Evolutionary conservation across 2,113 vertebrate species (phyloP), one percentile per base, ranked within the genome.

Genomic region (Pterocles gutturalis): DNA sequence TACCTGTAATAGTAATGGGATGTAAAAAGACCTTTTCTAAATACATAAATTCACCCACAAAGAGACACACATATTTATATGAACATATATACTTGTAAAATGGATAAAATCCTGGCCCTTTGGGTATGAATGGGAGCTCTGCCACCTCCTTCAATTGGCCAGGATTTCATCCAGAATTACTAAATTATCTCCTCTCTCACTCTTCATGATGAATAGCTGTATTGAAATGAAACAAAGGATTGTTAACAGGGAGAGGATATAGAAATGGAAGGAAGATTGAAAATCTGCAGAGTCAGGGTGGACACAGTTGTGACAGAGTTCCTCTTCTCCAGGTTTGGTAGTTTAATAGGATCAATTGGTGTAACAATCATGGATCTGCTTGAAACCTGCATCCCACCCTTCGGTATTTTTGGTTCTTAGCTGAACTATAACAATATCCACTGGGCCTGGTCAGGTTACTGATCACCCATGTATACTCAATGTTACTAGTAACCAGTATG

Each of bases 121-220:
- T 53, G 83, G 72, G 48, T 72, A 79, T 0, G 1, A 91, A 70
- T 69, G 95, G 76, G 92, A 97, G 34, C 89, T 90, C 65, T 96
- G 94, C 92, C 92, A 96, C 83, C 83, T 94, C 93, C 76, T 96
- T 89, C 94, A 92, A 21, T 65, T 0, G 91, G 77, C 76, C 95
- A 96, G 93, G 95, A 97, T 94, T 96, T 92, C 65, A 95, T 92
- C 94, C 89, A 97, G 73, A 96, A 93, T 95, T 87, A 95, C 95
- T 95, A 96, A 95, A 97, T 95, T 96, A 93, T 89, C 86, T 97
- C 94, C 94, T 65, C 87, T 92, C 92, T 96, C 76, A 71, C 53
- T 82, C 65, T 65, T 91, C 92, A 65, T 85, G 81, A 95, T 92
- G 91, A 97, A 79, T 90, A 97, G 96, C 97, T 97, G 96, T 91